phyloP scores from a whole-genome alignment of 2,113 vertebrate genomes.

The Charina bottae region DNA sequence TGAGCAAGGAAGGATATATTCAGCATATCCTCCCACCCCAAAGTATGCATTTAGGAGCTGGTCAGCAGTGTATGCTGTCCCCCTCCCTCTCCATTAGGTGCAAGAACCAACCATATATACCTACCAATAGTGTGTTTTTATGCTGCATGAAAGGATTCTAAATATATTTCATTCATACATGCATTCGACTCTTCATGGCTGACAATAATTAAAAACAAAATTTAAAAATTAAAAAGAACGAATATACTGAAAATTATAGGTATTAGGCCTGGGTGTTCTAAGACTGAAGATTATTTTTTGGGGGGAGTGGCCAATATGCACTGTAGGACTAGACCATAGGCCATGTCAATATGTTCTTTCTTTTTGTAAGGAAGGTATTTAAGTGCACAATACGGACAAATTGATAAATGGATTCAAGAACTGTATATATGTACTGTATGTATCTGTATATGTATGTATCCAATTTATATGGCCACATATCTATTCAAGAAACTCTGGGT shows the following conservation, averaged over 20 bases:
- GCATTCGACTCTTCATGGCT: neutral
- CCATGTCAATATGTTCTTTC: neutral
- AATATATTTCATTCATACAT: neutral
- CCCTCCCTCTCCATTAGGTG: neutral
- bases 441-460: neutral
- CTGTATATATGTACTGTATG: neutral
- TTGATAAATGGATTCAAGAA: neutral
- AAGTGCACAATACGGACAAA: neutral
- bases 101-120: neutral
- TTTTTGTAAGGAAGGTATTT: neutral
- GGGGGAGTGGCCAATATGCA: neutral
- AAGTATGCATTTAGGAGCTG: too few species aligned
- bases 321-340: neutral
- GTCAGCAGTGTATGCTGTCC: too few species aligned
- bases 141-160: neutral
- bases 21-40: too few species aligned
- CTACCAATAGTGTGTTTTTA: neutral
- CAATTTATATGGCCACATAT: neutral
- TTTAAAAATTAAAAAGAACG: neutral
- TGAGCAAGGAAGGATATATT: too few species aligned
- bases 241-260: neutral
- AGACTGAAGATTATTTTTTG: neutral
- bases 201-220: neutral
- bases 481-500: neutral
- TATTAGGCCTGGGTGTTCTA: neutral